A percentile compares a stretch with the other conserved stretches of the same genome.
These are phyloP conservation scores for Hirtodrosophila trivittata DNA, from an alignment of 2,888 invertebrate genomes.

Conservation along the genomic window DNA sequence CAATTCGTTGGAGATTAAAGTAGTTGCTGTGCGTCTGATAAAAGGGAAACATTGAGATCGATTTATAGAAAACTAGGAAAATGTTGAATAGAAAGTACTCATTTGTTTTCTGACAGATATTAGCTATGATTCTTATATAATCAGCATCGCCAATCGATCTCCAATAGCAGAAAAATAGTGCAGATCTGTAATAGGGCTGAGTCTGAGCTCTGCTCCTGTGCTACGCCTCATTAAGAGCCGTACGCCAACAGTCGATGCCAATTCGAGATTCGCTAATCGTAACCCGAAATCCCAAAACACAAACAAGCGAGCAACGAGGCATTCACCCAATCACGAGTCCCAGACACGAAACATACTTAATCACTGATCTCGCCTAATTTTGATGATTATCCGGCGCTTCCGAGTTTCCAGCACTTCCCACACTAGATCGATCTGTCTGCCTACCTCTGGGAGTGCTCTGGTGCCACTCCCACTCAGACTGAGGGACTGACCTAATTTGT, in stretches of 20 bases:
- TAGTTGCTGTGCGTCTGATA: not conserved
- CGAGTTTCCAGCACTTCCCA: constrained; percentile 53
- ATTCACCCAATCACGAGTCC: constrained; percentile 54
- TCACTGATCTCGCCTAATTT: constrained; percentile 67
- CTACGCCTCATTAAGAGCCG: constrained; percentile 40
- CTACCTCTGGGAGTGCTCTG: not conserved
- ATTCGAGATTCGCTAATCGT: constrained; percentile 40
- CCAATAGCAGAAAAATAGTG: too few species aligned
- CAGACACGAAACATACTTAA: constrained; percentile 42
- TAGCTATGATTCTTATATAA: too few species aligned
- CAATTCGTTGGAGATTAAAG: not conserved
- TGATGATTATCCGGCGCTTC: constrained; percentile 70
- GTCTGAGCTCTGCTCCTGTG: constrained; percentile 24
- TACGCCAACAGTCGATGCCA: constrained; percentile 43
- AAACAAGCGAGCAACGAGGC: constrained; percentile 9
- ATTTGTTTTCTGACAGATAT: too few species aligned
- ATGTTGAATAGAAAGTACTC: too few species aligned
- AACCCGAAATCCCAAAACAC: constrained; percentile 11
- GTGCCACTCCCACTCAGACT: constrained; percentile 39
- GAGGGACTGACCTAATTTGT: constrained; percentile 66
- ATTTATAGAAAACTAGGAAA: too few species aligned
- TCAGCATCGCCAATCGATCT: too few species aligned
- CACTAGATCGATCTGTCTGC: not conserved
- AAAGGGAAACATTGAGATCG: too few species aligned
- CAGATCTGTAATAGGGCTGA: too few species aligned